Base-by-base conservation (phyloP, 2,888 invertebrate genomes). In the Lasius fuliginosus region DNA sequence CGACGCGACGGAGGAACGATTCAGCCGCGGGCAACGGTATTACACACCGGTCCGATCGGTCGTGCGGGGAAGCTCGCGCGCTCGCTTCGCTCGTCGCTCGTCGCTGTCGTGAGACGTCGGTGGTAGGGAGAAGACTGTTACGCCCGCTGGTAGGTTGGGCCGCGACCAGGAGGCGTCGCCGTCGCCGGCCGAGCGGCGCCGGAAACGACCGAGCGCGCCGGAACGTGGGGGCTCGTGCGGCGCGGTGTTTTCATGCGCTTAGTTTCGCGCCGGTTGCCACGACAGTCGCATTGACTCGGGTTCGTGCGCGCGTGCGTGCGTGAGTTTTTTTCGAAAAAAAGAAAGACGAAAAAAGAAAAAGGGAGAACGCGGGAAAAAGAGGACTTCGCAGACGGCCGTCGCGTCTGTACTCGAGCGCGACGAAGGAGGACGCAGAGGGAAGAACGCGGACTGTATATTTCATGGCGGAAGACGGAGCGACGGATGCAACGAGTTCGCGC, bases 251-350 rank as follows among this genome's bases (percentile, higher is more conserved):
- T 93, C 93, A 91, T 93, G 92, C 92, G 93, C 92, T 94, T 94
- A 95, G 95, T 94, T 94, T 92, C 94, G 94, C 94, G 95, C 94
- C 94, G 95, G 94, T 92, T 94, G 94, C 94, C 94, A 93, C 93
- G 94, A 94, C 86, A 94, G 94, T 93, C 93, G 94, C 92, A 94
- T 94, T 94, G 94, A 90, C 89, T 88, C 88, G 92, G 92, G 92
- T 91, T 87, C 89, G 90, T 88, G 91, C 90, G 91, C 92, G 92
- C 88, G 91, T 87, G 91, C 89, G 92, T 89, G 90, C 86, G 88
- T 53, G 53, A 53, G 53, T 90, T 85, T 23, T 23, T 90, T 86
- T 71, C 4, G 33, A 8, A 15, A 27, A 27, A 58, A 56, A 73
- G 40, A 40, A 6, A 23, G 23, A 23, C 23, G 9, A 2, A 53